Conservation (phyloP, 2,113 vertebrate species). For the Myxocyprinus asiaticus region DNA sequence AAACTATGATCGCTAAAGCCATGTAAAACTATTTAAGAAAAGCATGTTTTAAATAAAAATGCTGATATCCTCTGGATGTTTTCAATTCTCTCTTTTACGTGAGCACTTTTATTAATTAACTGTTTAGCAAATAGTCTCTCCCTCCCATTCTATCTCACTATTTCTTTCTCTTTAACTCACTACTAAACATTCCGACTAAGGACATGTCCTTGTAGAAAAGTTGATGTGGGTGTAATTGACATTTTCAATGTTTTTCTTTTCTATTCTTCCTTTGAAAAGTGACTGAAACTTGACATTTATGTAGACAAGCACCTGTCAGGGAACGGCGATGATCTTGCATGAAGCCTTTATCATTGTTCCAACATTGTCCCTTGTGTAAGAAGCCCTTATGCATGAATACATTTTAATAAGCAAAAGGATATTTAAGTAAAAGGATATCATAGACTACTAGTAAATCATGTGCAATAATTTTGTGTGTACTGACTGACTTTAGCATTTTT, state of each 20-base stretch:
- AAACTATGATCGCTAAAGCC: neutral
- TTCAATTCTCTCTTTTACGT: neutral
- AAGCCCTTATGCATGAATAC: neutral
- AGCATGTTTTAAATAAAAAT: constrained; percentile 6
- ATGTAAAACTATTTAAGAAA: neutral
- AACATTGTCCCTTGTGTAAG: neutral
- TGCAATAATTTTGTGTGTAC: no score
- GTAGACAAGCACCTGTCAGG: constrained; percentile 6
- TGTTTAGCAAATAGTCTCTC: no score
- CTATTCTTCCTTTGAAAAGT: constrained; percentile 1
- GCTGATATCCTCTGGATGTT: neutral
- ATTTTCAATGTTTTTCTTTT: constrained; percentile 10
- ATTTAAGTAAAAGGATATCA: constrained; percentile 9
- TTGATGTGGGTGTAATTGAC: constrained; percentile 19
- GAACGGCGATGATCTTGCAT: neutral
- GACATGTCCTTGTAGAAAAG: neutral
- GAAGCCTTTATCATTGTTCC: constrained; percentile 3
- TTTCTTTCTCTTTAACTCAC: neutral
- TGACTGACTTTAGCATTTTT: no score
- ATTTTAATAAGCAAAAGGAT: constrained; percentile 25
- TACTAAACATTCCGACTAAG: neutral
- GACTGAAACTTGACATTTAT: constrained; percentile 36
- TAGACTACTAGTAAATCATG: neutral
- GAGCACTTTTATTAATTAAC: neutral
- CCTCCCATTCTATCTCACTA: no score